These are phyloP conservation scores for Pelecanoides urinatrix DNA, from an alignment of 2,113 vertebrate species.

Conservation along the genomic window DNA sequence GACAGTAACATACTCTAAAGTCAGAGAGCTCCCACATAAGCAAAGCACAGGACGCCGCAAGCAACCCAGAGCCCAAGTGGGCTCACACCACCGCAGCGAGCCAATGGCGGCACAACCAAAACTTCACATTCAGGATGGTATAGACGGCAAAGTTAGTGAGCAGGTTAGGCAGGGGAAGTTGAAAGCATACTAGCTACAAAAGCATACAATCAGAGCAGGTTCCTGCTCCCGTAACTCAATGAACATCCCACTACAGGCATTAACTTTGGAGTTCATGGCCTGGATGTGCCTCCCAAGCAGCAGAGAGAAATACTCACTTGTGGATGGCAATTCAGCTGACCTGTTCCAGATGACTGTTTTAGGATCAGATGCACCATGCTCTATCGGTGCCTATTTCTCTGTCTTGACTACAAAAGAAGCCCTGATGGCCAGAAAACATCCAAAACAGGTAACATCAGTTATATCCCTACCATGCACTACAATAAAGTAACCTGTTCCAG, in stretches of 20 bases:
- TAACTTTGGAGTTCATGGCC: not conserved
- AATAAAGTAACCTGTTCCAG: not conserved
- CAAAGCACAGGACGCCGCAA: not conserved
- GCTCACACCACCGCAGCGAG: not conserved
- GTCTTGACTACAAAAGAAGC: not conserved
- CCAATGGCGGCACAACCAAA: accelerated
- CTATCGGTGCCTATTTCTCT: not conserved
- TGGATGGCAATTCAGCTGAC: not conserved
- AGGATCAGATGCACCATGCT: not conserved
- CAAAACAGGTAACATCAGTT: not conserved
- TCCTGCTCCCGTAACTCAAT: not conserved
- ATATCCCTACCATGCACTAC: not conserved
- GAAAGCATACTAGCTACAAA: not conserved
- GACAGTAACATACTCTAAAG: not conserved
- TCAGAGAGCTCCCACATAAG: not conserved
- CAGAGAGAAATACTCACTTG: not conserved
- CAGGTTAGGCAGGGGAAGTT: not conserved
- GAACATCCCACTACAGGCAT: not conserved
- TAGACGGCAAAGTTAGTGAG: not conserved
- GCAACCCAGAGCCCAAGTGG: not conserved
- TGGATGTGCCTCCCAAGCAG: not conserved
- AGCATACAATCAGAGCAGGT: not conserved
- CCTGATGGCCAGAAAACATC: not conserved
- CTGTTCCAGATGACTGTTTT: not conserved
- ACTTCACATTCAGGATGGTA: not conserved